These are phyloP conservation scores for Choreutis nemorana DNA, from an alignment of 2,888 invertebrate species.

Conservation along the genomic window DNA sequence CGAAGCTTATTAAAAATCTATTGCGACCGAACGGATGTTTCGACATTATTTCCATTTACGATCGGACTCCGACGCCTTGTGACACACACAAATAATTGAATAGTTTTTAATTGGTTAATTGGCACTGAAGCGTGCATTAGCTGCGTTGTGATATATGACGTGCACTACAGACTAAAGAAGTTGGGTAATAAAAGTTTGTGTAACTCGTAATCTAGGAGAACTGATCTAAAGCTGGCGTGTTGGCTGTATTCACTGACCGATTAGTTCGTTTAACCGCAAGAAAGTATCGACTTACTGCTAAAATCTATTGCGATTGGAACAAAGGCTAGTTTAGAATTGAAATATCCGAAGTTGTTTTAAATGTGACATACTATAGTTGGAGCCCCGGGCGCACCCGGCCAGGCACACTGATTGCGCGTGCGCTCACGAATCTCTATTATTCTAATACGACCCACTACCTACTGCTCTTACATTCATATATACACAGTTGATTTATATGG, in stretches of 20 bases:
- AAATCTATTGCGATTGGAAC: too few species aligned
- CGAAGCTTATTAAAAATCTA: slow-evolving; percentile 32
- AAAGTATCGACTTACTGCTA: too few species aligned
- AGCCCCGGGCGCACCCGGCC: slow-evolving; percentile 19
- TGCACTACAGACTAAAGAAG: slow-evolving; percentile 14
- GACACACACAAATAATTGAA: too few species aligned
- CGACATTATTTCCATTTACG: slow-evolving; percentile 30
- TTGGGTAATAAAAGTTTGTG: slow-evolving; percentile 5
- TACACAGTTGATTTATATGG: slow-evolving; percentile 45
- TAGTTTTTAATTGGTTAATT: slow-evolving; percentile 4
- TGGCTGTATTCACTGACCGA: too few species aligned
- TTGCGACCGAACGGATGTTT: slow-evolving; percentile 51
- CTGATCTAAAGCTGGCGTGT: slow-evolving; percentile 16
- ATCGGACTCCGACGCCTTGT: too few species aligned
- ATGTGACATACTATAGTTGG: slow-evolving; percentile 50
- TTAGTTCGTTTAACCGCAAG: too few species aligned
- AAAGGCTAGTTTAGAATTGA: too few species aligned
- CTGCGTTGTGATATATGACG: slow-evolving; percentile 5
- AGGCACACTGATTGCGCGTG: slow-evolving; percentile 18
- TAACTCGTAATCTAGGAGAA: slow-evolving; percentile 13
- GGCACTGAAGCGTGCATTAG: slow-evolving; percentile 3
- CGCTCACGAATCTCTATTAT: slow-evolving; percentile 39
- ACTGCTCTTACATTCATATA: slow-evolving; percentile 37
- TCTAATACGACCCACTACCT: slow-evolving; percentile 30
- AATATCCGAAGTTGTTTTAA: too few species aligned